A percentile compares a stretch with the other conserved stretches of the same genome.
Evolutionary conservation across 2,113 vertebrate genomes (phyloP).

Genomic region (Psammodynastes pulverulentus): DNA sequence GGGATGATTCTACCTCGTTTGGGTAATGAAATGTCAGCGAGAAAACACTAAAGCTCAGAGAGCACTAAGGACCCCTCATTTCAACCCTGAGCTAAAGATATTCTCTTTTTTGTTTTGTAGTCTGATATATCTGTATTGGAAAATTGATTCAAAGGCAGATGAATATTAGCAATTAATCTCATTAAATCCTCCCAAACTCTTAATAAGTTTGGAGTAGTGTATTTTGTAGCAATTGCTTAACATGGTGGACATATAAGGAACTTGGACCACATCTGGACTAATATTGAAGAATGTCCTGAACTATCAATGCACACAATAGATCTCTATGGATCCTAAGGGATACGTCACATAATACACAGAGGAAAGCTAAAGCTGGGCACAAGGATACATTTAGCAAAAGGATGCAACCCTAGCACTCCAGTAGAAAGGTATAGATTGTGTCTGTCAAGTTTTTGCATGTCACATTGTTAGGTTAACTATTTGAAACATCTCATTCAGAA

Average conservation of each 20-base stretch:
- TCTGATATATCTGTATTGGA: background rate
- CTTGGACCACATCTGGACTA: background rate
- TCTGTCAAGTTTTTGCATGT: background rate
- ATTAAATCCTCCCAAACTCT: background rate
- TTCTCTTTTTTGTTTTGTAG: background rate
- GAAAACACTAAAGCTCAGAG: background rate
- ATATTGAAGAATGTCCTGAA: rapidly evolving
- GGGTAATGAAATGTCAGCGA: background rate
- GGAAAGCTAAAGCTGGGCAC: background rate
- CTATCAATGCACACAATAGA: background rate
- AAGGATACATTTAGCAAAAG: background rate
- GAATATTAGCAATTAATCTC: background rate
- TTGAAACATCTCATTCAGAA: background rate
- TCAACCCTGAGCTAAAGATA: background rate
- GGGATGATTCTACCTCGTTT: background rate
- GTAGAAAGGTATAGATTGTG: background rate
- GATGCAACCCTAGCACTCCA: background rate
- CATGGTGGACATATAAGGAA: background rate
- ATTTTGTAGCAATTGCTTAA: background rate
- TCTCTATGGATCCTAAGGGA: background rate
- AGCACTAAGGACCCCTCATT: background rate
- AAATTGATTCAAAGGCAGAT: background rate
- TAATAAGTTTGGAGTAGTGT: no score
- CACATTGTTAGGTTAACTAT: background rate
- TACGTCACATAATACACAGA: background rate